These are phyloP conservation scores for Phrynosoma blainvillii DNA, from an alignment of 2,113 vertebrate species.

Conservation along the genomic window DNA sequence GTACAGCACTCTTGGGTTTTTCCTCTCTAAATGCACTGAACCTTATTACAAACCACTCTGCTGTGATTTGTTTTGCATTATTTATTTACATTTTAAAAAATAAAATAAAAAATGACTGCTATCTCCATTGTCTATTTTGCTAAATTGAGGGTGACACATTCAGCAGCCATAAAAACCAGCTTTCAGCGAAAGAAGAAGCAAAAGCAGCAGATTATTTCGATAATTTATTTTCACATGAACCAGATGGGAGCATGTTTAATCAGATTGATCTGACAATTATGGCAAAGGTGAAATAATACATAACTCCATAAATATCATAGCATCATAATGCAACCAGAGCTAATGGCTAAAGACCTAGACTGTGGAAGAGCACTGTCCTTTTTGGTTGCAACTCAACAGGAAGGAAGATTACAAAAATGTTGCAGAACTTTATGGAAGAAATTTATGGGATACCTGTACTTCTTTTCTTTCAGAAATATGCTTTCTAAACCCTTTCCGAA, in stretches of 20 bases:
- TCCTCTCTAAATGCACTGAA: slow-evolving; percentile 43
- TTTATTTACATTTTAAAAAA: slow-evolving; percentile 35
- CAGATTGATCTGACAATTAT: slow-evolving; percentile 45
- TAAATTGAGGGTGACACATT: slow-evolving; percentile 34
- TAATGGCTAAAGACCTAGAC: background rate
- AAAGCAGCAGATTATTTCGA: slow-evolving; percentile 46
- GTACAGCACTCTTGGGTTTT: slow-evolving; percentile 42
- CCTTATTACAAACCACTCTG: slow-evolving; percentile 17
- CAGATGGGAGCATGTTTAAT: slow-evolving; percentile 45
- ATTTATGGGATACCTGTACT: background rate
- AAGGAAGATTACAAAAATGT: background rate
- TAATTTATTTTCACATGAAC: slow-evolving; percentile 48
- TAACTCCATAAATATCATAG: slow-evolving; percentile 35
- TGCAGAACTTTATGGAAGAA: background rate
- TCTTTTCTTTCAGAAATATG: too few species aligned
- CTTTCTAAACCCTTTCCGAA: too few species aligned
- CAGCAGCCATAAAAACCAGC: slow-evolving; percentile 33
- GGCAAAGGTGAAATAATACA: slow-evolving; percentile 20
- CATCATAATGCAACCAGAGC: slow-evolving; percentile 28
- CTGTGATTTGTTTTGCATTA: slow-evolving; percentile 38
- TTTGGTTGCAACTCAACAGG: background rate
- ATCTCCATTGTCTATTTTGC: slow-evolving; percentile 40
- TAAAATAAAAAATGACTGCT: background rate
- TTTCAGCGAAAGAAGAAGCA: slow-evolving; percentile 40
- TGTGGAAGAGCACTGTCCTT: background rate